phyloP scores from a whole-genome alignment of 1,140 invertebrate species.

The Pristionchus pacificus region DNA sequence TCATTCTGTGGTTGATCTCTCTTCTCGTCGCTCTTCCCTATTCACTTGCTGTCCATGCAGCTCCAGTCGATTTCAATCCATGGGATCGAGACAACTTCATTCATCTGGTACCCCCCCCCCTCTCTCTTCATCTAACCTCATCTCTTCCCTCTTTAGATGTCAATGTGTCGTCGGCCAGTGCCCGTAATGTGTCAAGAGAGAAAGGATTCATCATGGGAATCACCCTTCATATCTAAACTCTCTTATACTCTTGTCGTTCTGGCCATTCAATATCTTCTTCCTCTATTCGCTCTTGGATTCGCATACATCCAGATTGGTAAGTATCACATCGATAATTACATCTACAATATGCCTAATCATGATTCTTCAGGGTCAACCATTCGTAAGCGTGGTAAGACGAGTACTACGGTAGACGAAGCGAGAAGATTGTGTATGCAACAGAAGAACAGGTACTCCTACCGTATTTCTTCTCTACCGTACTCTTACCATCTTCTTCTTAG shows the following conservation, averaged over 20 bases:
- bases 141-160: slow-evolving; percentile 35
- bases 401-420: slow-evolving; percentile 41
- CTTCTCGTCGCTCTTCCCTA: slow-evolving; percentile 52
- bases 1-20: slow-evolving; percentile 51
- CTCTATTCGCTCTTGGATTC: slow-evolving; percentile 48
- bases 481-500: slow-evolving; percentile 14
- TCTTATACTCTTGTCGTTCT: slow-evolving; percentile 52
- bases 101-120: slow-evolving; percentile 40
- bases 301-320: slow-evolving; percentile 55
- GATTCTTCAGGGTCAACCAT: slow-evolving; percentile 55
- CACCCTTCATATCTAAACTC: slow-evolving; percentile 45
- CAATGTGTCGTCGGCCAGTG: slow-evolving; percentile 38
- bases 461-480: slow-evolving; percentile 8
- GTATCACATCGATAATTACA: no score
- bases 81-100: no score
- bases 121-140: slow-evolving; percentile 18
- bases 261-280: slow-evolving; percentile 54
- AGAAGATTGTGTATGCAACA: slow-evolving; percentile 33
- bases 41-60: slow-evolving; percentile 49
- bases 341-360: no score
- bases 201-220: slow-evolving; percentile 40
- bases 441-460: slow-evolving; percentile 28
- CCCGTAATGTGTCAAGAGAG: slow-evolving; percentile 52
- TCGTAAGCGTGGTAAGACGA: slow-evolving; percentile 42
- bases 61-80: slow-evolving; percentile 42